These are phyloP conservation scores for Coelopa frigida DNA, from an alignment of 1,140 invertebrate species.

Conservation along the genomic window DNA sequence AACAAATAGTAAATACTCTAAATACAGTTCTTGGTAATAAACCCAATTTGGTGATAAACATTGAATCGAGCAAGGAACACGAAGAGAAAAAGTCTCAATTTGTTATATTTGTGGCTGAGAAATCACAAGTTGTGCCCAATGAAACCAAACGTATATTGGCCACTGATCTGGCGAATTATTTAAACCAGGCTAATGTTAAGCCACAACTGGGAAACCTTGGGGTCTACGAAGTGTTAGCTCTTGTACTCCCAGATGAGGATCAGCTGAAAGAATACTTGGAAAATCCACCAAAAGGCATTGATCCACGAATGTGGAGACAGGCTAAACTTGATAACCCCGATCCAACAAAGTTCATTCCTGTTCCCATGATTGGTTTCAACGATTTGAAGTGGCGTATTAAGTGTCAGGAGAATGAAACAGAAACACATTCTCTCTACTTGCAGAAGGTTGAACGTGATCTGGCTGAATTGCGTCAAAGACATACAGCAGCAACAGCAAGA, in stretches of 20 bases:
- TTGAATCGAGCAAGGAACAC: constrained; percentile 67
- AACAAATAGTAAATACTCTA: constrained; percentile 61
- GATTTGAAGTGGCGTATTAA: constrained; percentile 70
- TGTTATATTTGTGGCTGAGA: constrained; percentile 72
- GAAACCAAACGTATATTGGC: constrained; percentile 61
- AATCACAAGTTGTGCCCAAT: constrained; percentile 56
- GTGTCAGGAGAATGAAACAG: constrained; percentile 72
- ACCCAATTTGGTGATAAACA: constrained; percentile 68
- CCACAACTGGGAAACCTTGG: constrained; percentile 62
- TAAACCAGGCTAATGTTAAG: constrained; percentile 61
- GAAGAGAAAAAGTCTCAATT: constrained; percentile 72
- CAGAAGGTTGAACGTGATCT: constrained; percentile 70
- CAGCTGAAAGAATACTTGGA: constrained; percentile 85
- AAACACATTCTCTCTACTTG: constrained; percentile 68
- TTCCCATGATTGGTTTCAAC: constrained; percentile 84
- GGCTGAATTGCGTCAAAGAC: constrained; percentile 62
- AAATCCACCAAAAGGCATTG: constrained; percentile 72
- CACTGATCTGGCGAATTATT: constrained; percentile 60
- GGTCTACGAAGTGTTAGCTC: constrained; percentile 54
- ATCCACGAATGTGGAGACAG: constrained; percentile 76
- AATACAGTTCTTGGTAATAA: constrained; percentile 69
- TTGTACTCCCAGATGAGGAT: constrained; percentile 59
- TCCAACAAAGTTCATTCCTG: constrained; percentile 78
- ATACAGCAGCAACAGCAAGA: constrained; percentile 62
- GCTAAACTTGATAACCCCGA: constrained; percentile 91